Evolutionary conservation across 2,113 vertebrate genomes (phyloP), one percentile per base, ranked within the genome.

Genomic region (Callipepla squamata): DNA sequence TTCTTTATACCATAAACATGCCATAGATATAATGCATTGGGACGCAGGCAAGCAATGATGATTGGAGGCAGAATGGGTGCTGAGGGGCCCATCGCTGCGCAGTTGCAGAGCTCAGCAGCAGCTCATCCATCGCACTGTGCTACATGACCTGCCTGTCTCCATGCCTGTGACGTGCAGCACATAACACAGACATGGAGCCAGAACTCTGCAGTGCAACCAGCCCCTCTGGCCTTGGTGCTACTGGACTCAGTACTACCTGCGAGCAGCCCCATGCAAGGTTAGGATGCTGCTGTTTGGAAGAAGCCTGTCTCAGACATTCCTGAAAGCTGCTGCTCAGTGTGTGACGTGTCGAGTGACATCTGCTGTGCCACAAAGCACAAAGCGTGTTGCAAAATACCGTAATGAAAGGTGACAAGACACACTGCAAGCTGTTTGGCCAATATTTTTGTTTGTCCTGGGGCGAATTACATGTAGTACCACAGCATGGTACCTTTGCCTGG

Each of bases 21-120:
- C 94, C 93, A 96, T 66, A 94, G 83, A 91, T 91, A 86, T 93
- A 96, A 95, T 94, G 79, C 85, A 94, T 92, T 96, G 94, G 94
- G 93, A 95, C 94, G 81, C 87, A 84, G 90, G 95, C 95, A 96
- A 96, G 90, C 57, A 95, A 95, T 95, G 94, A 92, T 95, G 95
- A 80, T 96, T 87, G 94, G 87, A 95, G 73, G 82, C 82, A 91
- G 95, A 95, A 95, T 95, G 87, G 92, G 92, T 95, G 90, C 90
- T 95, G 95, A 96, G 94, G 85, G 93, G 94, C 92, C 93, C 66
- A 79, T 92, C 91, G 94, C 68, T 91, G 90, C 23, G 80, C 87
- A 88, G 93, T 85, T 94, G 91, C 95, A 91, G 93, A 26, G 76
- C 82, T 68, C 95, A 91, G 95, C 94, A 95, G 91, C 79, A 92